Percentiles rank a stretch among this genome's conserved stretches.
Conservation (phyloP, 2,888 invertebrate genomes). For the Leptinotarsa peninsularis region DNA sequence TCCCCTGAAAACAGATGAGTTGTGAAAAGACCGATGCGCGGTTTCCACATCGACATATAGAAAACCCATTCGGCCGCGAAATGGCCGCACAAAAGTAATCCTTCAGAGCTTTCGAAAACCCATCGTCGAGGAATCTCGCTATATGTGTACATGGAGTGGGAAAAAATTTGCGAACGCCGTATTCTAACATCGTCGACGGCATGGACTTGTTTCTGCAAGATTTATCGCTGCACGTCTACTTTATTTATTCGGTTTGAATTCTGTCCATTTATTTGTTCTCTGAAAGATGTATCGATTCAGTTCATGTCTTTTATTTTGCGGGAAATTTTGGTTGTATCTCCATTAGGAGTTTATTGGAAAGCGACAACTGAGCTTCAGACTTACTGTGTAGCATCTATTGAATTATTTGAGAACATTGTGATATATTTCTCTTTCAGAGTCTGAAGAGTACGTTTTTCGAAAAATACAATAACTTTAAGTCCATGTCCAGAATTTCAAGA, state of each 20-base stretch:
- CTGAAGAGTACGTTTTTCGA: no score
- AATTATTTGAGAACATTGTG: no score
- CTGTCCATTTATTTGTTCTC: not conserved
- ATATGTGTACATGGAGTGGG: not conserved
- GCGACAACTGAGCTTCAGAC: no score
- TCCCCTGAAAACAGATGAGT: constrained; percentile 34
- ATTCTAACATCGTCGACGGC: not conserved
- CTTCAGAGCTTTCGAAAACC: constrained; percentile 32
- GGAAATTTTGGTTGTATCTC: not conserved
- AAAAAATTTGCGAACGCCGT: not conserved
- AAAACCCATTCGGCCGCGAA: constrained; percentile 35
- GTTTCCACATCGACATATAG: constrained; percentile 12
- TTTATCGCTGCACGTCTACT: not conserved
- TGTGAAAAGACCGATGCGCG: constrained; percentile 29
- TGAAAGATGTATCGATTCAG: not conserved
- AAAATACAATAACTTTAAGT: no score
- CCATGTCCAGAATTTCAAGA: no score
- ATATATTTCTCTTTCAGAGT: no score
- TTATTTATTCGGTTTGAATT: not conserved
- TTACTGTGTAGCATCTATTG: no score
- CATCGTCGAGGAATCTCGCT: constrained; percentile 20
- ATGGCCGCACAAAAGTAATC: constrained; percentile 35
- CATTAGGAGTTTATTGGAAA: no score
- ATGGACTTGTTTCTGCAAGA: constrained; percentile 2
- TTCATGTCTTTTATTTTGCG: not conserved